These are phyloP conservation scores for Arizona elegans DNA, from an alignment of 2,113 vertebrate species.

Conservation along the genomic window DNA sequence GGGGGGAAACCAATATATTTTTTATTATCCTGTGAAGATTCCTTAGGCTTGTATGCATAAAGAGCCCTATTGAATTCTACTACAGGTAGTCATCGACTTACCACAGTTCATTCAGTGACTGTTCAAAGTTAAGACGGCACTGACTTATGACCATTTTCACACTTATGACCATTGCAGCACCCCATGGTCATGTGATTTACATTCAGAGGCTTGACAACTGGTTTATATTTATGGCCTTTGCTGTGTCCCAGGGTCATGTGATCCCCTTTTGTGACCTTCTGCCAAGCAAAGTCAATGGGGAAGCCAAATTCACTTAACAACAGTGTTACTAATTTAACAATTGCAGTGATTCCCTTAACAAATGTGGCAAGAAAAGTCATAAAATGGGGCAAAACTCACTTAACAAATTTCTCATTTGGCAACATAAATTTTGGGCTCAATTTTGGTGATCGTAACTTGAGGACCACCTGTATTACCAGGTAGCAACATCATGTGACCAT, in stretches of 20 bases:
- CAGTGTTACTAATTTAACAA: not conserved
- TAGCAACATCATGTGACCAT: not conserved
- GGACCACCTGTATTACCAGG: not conserved
- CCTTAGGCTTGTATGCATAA: not conserved
- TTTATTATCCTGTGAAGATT: not conserved
- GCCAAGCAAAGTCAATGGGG: not conserved
- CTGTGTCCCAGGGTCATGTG: not conserved
- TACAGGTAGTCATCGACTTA: not conserved
- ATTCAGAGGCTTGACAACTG: not conserved
- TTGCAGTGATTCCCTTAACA: not conserved
- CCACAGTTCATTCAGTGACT: not conserved
- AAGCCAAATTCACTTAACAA: not conserved
- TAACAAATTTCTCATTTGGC: not conserved
- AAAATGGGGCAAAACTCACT: not conserved
- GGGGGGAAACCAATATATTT: not conserved
- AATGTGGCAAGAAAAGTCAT: not conserved
- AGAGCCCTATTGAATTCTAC: not conserved
- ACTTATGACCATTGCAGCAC: not conserved
- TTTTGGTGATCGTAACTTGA: not conserved
- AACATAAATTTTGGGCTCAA: not conserved
- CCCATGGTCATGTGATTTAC: not conserved
- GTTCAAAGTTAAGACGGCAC: not conserved
- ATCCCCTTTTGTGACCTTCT: not conserved
- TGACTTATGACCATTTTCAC: not conserved
- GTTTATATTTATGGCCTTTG: not conserved